Conservation (phyloP, 2,888 invertebrate genomes). For the Dicycla oo region DNA sequence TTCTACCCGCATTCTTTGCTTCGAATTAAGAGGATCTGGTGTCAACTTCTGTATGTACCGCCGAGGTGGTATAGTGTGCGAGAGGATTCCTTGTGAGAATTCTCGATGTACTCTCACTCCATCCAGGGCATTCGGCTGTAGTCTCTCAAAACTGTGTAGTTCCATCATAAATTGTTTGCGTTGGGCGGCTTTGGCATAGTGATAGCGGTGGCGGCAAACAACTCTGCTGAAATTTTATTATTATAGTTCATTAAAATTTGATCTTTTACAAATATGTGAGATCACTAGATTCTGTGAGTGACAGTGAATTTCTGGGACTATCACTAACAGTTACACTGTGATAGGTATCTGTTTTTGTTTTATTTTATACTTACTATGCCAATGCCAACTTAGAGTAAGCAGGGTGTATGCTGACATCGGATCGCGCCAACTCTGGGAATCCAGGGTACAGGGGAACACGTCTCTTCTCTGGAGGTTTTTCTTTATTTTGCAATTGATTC, state of each 20-base stretch:
- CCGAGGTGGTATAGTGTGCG: constrained; percentile 86
- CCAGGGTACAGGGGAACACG: constrained; percentile 84
- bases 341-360: background rate
- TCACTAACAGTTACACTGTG: background rate
- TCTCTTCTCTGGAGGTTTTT: constrained; percentile 58
- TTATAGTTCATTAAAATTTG: background rate
- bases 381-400: constrained; percentile 90
- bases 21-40: constrained; percentile 81
- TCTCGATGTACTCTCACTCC: constrained; percentile 92
- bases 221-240: constrained; percentile 87
- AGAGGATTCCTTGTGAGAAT: constrained; percentile 90
- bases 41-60: constrained; percentile 85
- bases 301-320: too few species aligned
- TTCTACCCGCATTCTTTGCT: constrained; percentile 85
- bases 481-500: constrained; percentile 4
- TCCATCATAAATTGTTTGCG: constrained; percentile 91
- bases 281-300: too few species aligned
- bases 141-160: constrained; percentile 90
- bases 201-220: constrained; percentile 92
- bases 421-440: constrained; percentile 89
- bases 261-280: background rate
- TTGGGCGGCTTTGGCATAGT: constrained; percentile 86
- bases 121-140: constrained; percentile 91
- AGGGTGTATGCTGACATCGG: constrained; percentile 91
- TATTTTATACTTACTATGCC: constrained; percentile 90